Evolutionary conservation across 2,888 invertebrate genomes (phyloP), one percentile per base, ranked within the genome.

Genomic region (Drosophila gaucha): DNA sequence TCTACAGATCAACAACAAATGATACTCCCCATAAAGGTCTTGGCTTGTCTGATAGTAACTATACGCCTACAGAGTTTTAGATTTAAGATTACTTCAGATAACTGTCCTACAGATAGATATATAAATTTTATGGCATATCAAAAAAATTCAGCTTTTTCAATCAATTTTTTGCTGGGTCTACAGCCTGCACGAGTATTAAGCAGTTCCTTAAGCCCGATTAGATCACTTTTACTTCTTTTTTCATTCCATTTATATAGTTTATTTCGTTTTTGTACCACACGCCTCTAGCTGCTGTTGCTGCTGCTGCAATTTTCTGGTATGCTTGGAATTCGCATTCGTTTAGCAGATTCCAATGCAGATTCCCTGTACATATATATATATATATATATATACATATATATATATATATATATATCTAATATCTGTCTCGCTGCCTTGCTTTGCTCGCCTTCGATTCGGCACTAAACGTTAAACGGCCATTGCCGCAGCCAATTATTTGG

Each of bases 261-360:
- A 14, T 14, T 20, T 16, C 2, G 4, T 10, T 33, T 47, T 5
- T 12, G 5, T 14, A 6, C 36, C 10, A 28, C 2, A 26, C 14
- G 16, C 33, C 28, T 14, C 28, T 36, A 38, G 55, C 28, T 30
- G 22, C 18, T 1, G 41, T 14, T 41, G 50, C 38, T 57, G 50
- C 62, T 76, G 66, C 60, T 82, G 73, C 68, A 74, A 82, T 78
- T 69, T 78, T 66, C 72, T 67, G 74, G 82, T 67, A 64, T 70
- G 54, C 57, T 54, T 52, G 24, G 41, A 22, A 51, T 54, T 51
- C 50, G 43, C 39, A 72, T 72, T 77, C 72, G 65, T 33, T 71
- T 58, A 71, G 62, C 51, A 57, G 43, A 74, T 74, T 72, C 78
- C 77, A 77, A 73, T 72, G 73, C 77, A 72, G 66, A 72, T 76